Percentiles rank a stretch among this genome's conserved stretches.
phyloP scores from a whole-genome alignment of 2,797 vertebrate genomes.

The Sandelia bainsii region DNA sequence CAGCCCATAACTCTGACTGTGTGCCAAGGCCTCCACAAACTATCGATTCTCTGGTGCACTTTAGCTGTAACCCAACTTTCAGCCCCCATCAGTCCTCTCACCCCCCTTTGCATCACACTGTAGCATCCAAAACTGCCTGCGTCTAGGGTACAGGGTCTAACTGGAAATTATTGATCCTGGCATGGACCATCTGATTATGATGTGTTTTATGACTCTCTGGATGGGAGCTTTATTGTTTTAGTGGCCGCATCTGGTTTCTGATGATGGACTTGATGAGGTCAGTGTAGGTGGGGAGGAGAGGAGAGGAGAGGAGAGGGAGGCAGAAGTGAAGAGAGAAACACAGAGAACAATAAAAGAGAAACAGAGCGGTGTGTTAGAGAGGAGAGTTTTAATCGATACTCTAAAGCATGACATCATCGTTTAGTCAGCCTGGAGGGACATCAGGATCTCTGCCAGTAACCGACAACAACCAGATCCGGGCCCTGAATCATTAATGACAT shows the following conservation, averaged over 20 bases:
- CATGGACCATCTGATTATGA: slow-evolving; percentile 73
- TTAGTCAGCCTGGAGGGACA: slow-evolving; percentile 71
- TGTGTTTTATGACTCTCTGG: slow-evolving; percentile 77
- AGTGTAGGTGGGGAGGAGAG: slow-evolving; percentile 23
- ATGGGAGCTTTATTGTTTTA: slow-evolving; percentile 79
- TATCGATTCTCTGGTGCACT: slow-evolving; percentile 79
- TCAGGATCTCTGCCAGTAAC: slow-evolving; percentile 75
- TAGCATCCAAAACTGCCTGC: slow-evolving; percentile 66
- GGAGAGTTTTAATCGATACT: slow-evolving; percentile 72
- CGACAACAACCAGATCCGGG: slow-evolving; percentile 64
- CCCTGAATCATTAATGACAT: slow-evolving; percentile 78
- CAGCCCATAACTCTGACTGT: slow-evolving; percentile 57
- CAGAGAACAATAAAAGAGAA: slow-evolving; percentile 51
- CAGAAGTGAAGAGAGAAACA: slow-evolving; percentile 36
- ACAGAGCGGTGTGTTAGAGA: slow-evolving; percentile 53
- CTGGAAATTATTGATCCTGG: slow-evolving; percentile 79
- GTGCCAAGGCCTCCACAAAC: slow-evolving; percentile 67
- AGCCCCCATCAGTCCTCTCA: slow-evolving; percentile 61
- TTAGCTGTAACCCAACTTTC: slow-evolving; percentile 80
- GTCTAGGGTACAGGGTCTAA: slow-evolving; percentile 59
- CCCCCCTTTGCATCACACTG: slow-evolving; percentile 55
- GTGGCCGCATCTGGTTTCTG: slow-evolving; percentile 77
- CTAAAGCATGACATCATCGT: slow-evolving; percentile 79
- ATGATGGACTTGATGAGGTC: slow-evolving; percentile 77
- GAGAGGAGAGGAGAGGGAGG: slow-evolving; percentile 11